A percentile compares a stretch with the other conserved stretches of the same genome.
These are phyloP conservation scores for Chelon auratus DNA, from an alignment of 2,797 vertebrate genomes.

Conservation along the genomic window DNA sequence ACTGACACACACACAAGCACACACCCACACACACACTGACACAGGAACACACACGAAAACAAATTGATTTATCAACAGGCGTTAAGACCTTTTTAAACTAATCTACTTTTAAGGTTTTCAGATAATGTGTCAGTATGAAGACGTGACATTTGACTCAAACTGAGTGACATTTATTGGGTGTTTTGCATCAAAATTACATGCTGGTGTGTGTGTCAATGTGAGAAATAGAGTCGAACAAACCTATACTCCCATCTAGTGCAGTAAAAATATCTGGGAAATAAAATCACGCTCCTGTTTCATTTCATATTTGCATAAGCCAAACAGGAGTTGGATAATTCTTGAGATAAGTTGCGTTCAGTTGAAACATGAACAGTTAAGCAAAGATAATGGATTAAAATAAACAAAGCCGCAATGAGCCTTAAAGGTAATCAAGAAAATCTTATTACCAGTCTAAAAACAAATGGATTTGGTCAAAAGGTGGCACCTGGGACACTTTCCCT, in stretches of 20 bases:
- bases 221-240: background rate
- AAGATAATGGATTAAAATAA: background rate
- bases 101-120: slow-evolving; percentile 61
- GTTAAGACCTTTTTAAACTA: slow-evolving; percentile 41
- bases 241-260: background rate
- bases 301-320: no score
- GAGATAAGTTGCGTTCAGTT: background rate
- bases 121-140: slow-evolving; percentile 35
- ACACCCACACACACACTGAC: slow-evolving; percentile 23
- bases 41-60: slow-evolving; percentile 46
- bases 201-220: background rate
- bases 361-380: background rate
- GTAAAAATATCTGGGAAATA: background rate
- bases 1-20: slow-evolving; percentile 30
- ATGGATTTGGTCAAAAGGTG: background rate
- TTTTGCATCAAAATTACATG: background rate
- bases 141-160: slow-evolving; percentile 27
- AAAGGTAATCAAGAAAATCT: background rate
- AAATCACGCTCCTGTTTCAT: background rate
- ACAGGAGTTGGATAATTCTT: background rate
- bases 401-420: background rate
- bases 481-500: background rate
- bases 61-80: slow-evolving; percentile 74
- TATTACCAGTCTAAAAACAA: background rate
- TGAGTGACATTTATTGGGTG: slow-evolving; percentile 26